phyloP scores from a whole-genome alignment of 2,113 vertebrate genomes.

The Tetrao urogallus region DNA sequence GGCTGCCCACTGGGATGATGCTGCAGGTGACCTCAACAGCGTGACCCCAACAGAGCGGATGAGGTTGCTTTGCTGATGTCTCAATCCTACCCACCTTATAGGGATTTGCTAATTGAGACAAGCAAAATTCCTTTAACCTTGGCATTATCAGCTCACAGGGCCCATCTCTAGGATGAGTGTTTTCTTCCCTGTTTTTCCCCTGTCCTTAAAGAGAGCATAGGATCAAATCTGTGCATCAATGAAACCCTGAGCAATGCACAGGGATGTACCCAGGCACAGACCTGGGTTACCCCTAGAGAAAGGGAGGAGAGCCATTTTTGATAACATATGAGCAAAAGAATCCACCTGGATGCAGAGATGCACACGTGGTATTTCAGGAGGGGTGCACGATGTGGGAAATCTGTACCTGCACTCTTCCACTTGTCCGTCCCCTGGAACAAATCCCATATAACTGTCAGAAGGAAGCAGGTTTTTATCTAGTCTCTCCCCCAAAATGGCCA shows the following conservation, averaged over 20 bases:
- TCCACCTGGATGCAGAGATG: neutral
- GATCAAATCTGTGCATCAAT: neutral
- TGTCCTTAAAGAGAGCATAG: neutral
- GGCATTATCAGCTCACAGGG: neutral
- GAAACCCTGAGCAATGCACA: neutral
- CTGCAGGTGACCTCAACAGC: neutral
- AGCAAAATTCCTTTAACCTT: neutral
- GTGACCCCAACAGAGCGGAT: neutral
- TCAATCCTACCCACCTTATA: neutral
- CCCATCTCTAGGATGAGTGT: neutral
- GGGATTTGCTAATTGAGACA: neutral
- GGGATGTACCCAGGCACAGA: neutral
- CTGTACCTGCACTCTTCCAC: neutral
- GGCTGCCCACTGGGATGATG: neutral
- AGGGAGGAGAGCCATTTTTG: neutral
- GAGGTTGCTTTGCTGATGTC: neutral
- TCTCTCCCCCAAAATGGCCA: neutral
- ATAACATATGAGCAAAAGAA: neutral
- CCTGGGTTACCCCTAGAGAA: neutral
- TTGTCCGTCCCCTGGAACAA: neutral
- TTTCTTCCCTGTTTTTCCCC: neutral
- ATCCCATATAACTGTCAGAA: neutral
- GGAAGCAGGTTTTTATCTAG: constrained; percentile 14
- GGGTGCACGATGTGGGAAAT: neutral
- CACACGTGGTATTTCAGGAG: neutral